Evolutionary conservation across 2,797 vertebrate species (phyloP), one percentile per base, ranked within the genome.

Genomic region (Poecilia wingei): DNA sequence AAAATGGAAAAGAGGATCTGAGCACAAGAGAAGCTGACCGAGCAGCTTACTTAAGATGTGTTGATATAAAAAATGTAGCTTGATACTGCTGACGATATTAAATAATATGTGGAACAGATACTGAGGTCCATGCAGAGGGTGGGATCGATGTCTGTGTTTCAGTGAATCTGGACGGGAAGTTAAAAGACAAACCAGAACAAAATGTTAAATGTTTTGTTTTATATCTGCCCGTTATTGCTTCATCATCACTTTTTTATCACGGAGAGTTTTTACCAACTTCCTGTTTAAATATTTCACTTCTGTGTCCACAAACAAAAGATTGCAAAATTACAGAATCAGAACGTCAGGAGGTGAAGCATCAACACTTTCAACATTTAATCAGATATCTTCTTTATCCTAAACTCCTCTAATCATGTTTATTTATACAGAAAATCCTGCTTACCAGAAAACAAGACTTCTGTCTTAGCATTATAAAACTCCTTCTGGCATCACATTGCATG

Each of bases 71-170:
- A 86, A 71, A 0, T 55, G 8, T n/a, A 57, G 33, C 70, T 75
- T 2, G 12, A 72, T 43, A 46, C 20, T 4, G 74, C 39, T 70
- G 66, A 72, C 22, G 25, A 77, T 51, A 87, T 82, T n/a, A 45
- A 78, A 80, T 2, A 51, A 72, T 82, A 87, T 87, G 88, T 86
- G 85, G 89, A 92, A 93, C 87, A 86, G 87, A 91, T 91, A 88
- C 90, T 79, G 69, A 9, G 7, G 0, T 31, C 0, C 31, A 13
- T 1, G 4, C 28, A 13, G 57, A 61, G 46, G 73, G 73, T 9
- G 5, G 7, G 47, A 10, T 2, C 13, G 3, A 49, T 4, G 18
- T 1, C 3, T 28, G 25, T 22, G 31, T 81, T 64, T 61, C 5
- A 28, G 31, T 10, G 22, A 77, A 57, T 47, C 22, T 39, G 69